Base-by-base conservation (phyloP, 1,140 invertebrate genomes). In the Sinella curviseta region DNA sequence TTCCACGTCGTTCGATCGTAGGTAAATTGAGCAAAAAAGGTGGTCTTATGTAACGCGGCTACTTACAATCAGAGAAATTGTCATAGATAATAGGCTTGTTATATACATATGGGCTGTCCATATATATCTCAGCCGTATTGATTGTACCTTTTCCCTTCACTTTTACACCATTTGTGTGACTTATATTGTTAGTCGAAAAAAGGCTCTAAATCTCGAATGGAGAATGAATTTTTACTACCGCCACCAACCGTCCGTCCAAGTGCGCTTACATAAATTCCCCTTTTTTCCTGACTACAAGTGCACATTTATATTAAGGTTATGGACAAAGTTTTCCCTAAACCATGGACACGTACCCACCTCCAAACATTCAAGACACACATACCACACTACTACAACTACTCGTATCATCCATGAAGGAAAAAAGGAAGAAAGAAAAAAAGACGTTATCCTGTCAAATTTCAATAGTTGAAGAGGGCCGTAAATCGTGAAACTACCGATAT, bases 381-480 rank as follows among this genome's bases (percentile, higher is more conserved):
- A 65, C 16, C 57, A 65, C 16, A 65, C 16, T 65, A 20, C n/a
- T 48, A 20, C 39, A 48, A 48, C 39, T 20, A n/a, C n/a, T n/a
- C n/a, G n/a, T n/a, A n/a, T 48, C 57, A 60, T 60, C 12, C 12
- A 60, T 17, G 65, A 70, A n/a, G n/a, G n/a, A n/a, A n/a, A n/a
- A n/a, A n/a, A n/a, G n/a, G n/a, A n/a, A n/a, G n/a, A n/a, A n/a
- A n/a, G n/a, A n/a, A n/a, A 70, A 33, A 33, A 70, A 70, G 65
- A 70, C 30, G 30, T 76, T 75, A 60, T 76, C 65, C 39, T 67
- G 33, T 39, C 74, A 79, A 79, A 28, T 79, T 79, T 48, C 78
- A 76, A 76, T 70, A 35, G 80, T 54, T 31, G 77, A 74, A 81
- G 39, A 74, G 78, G 78, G 75, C 77, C 75, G 80, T 81, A 81